phyloP scores from a whole-genome alignment of 1,140 invertebrate species.

The Ceratoteleas bidentatus region DNA sequence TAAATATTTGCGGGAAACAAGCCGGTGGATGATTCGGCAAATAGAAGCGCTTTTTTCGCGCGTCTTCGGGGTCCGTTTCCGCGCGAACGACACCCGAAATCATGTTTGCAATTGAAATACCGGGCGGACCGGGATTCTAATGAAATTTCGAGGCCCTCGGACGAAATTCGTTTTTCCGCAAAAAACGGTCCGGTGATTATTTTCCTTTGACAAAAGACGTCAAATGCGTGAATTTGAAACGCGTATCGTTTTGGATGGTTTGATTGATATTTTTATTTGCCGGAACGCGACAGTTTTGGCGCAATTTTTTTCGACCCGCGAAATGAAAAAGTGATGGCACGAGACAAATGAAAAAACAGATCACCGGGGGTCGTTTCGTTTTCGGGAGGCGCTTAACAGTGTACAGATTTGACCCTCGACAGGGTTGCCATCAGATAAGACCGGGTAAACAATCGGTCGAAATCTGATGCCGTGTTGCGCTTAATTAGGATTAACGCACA shows the following conservation, averaged over 20 bases:
- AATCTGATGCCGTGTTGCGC: constrained; percentile 16
- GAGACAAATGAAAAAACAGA: no score
- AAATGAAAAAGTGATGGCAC: no score
- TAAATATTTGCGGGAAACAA: constrained; percentile 4
- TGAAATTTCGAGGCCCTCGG: constrained; percentile 18
- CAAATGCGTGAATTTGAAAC: background rate
- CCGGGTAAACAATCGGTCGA: constrained; percentile 18
- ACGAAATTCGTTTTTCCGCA: constrained; percentile 21
- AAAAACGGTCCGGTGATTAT: constrained; percentile 7
- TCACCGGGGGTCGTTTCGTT: no score
- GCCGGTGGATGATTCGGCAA: background rate
- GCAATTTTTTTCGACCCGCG: no score
- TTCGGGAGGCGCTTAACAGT: no score
- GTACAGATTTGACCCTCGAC: constrained; percentile 10
- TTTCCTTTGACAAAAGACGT: constrained; percentile 9
- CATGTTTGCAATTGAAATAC: constrained; percentile 44
- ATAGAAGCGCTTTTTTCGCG: background rate
- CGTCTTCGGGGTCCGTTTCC: constrained; percentile 4
- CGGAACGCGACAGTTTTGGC: background rate
- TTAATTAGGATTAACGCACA: constrained; percentile 14
- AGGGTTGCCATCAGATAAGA: constrained; percentile 33
- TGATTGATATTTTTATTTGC: background rate
- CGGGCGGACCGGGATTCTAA: constrained; percentile 33
- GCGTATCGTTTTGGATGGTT: background rate
- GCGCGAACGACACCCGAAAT: constrained; percentile 14